Percentiles rank a stretch among this genome's conserved stretches.
Conservation (phyloP, 2,113 vertebrate genomes). For the Gnathonemus longibarbis region DNA sequence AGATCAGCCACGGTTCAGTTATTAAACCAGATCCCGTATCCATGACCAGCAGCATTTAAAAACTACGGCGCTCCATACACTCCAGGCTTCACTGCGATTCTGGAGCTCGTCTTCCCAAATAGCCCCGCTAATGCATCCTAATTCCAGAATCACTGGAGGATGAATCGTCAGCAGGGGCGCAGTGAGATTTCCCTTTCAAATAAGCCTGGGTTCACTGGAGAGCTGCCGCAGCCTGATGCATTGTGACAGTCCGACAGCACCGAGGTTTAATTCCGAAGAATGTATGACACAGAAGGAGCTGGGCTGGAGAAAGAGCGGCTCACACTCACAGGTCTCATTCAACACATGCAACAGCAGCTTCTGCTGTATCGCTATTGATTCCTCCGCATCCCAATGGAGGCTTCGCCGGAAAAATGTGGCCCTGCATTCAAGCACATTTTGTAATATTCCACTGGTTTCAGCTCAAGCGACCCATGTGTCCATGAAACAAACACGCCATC, state of each 20-base stretch:
- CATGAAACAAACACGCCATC: background rate
- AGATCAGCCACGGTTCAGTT: background rate
- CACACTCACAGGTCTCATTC: background rate
- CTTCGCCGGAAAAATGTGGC: background rate
- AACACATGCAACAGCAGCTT: background rate
- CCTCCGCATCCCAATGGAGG: background rate
- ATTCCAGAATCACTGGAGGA: slow-evolving; percentile 44
- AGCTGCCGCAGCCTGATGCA: background rate
- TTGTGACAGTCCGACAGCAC: background rate
- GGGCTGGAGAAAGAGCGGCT: background rate
- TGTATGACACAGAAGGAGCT: background rate
- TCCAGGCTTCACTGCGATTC: background rate
- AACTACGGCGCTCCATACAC: background rate
- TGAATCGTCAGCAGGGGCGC: background rate
- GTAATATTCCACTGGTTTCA: background rate
- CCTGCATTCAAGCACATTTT: background rate
- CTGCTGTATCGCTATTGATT: background rate
- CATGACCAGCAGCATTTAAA: background rate
- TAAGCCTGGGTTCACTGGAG: background rate
- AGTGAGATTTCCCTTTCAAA: background rate
- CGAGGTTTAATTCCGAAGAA: background rate
- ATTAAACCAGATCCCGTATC: background rate
- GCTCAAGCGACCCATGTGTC: background rate
- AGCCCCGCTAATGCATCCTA: slow-evolving; percentile 58
- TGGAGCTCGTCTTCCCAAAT: slow-evolving; percentile 47